Evolutionary conservation across 1,140 invertebrate genomes (phyloP).

Genomic region (Chrysoperla carnea): DNA sequence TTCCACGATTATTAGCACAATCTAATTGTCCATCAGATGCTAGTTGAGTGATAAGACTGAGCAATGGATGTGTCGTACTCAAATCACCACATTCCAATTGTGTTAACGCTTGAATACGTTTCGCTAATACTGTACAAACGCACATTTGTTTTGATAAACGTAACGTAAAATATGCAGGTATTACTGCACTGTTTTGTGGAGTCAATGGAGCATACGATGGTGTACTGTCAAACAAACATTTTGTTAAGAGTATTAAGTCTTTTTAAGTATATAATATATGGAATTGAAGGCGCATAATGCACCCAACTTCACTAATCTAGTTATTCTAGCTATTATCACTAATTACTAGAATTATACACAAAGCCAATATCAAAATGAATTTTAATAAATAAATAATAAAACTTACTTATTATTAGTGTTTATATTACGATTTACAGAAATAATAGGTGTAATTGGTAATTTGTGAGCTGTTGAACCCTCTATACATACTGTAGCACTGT

Average conservation of each 20-base stretch:
- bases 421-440: conserved; percentile 51
- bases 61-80: conserved; percentile 40
- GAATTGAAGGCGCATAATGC: conserved; percentile 4
- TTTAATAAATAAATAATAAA: neutral
- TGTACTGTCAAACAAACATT: conserved; percentile 23
- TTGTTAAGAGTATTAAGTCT: neutral
- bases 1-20: conserved; percentile 47
- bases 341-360: too few species aligned
- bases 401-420: conserved; percentile 21
- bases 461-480: conserved; percentile 80
- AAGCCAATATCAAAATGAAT: too few species aligned
- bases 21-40: conserved; percentile 48
- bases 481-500: conserved; percentile 76
- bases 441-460: conserved; percentile 64
- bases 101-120: conserved; percentile 52
- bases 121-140: conserved; percentile 56
- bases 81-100: conserved; percentile 52
- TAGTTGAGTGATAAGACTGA: conserved; percentile 58
- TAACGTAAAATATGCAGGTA: conserved; percentile 83
- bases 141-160: conserved; percentile 75
- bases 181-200: conserved; percentile 64
- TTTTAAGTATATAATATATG: neutral
- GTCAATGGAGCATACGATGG: conserved; percentile 66
- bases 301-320: neutral
- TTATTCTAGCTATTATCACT: neutral